These are phyloP conservation scores for Notarius quadriscutis DNA, from an alignment of 2,113 vertebrate species.

Conservation along the genomic window DNA sequence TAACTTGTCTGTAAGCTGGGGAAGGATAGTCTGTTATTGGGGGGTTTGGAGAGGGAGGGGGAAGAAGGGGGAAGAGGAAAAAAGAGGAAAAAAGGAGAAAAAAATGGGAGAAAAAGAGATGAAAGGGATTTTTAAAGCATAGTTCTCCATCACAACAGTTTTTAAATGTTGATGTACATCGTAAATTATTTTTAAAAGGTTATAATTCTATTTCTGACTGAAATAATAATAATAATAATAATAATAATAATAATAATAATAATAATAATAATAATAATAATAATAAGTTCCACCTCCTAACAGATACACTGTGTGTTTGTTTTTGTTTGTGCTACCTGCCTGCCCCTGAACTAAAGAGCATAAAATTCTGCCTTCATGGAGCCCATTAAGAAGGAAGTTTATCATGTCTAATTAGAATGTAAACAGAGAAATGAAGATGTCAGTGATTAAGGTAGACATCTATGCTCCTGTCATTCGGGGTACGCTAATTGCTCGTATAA, in stretches of 20 bases:
- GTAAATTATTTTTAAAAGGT: no score
- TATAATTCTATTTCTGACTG: no score
- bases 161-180: no score
- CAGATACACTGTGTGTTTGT: not conserved
- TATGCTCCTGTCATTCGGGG: constrained; percentile 89
- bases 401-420: constrained; percentile 98
- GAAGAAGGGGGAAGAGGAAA: no score
- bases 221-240: constrained; percentile 24
- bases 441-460: constrained; percentile 97
- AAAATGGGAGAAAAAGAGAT: no score
- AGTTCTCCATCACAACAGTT: no score
- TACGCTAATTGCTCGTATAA: constrained; percentile 97
- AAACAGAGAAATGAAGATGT: constrained; percentile 98
- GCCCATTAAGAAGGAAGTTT: constrained; percentile 84
- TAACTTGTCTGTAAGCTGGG: no score
- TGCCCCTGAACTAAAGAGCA: constrained; percentile 52
- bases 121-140: no score
- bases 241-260: not conserved
- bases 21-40: no score
- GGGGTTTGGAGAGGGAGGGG: no score
- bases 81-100: no score
- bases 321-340: constrained; percentile 32
- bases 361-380: constrained; percentile 66
- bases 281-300: not conserved
- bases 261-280: constrained; percentile 4